These are phyloP conservation scores for Heteractis magnifica DNA, from an alignment of 92 coral and sea anemone genomes.

Conservation along the genomic window DNA sequence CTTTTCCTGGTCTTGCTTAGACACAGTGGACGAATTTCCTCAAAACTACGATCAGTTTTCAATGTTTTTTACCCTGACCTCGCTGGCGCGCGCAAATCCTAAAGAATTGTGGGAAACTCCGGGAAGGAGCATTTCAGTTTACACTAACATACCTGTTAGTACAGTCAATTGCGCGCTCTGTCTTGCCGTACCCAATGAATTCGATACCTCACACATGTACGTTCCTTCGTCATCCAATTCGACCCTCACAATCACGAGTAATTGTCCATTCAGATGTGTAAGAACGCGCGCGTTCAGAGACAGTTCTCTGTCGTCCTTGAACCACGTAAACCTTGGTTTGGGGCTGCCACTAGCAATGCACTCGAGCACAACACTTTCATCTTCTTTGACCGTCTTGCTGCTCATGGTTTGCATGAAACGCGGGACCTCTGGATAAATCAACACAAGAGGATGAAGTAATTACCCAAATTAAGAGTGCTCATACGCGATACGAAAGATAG, in stretches of 20 bases:
- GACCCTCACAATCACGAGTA: constrained; percentile 58
- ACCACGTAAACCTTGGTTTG: constrained; percentile 60
- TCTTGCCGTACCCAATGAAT: constrained; percentile 56
- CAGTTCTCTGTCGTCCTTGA: constrained; percentile 39
- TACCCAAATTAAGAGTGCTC: background rate
- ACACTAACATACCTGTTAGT: constrained; percentile 44
- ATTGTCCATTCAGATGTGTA: constrained; percentile 60
- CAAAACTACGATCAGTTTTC: too few species aligned
- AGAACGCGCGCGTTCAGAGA: constrained; percentile 45
- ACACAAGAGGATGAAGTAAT: background rate
- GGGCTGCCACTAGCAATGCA: constrained; percentile 73
- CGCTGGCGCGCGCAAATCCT: too few species aligned
- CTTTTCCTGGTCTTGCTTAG: too few species aligned
- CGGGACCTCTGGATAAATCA: constrained; percentile 48
- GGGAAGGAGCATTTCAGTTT: too few species aligned
- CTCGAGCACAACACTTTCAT: constrained; percentile 67
- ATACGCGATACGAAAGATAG: background rate
- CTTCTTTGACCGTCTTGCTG: constrained; percentile 53
- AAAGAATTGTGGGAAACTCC: too few species aligned
- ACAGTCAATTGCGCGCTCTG: constrained; percentile 52
- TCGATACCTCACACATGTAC: constrained; percentile 69
- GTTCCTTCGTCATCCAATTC: constrained; percentile 53
- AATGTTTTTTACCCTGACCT: too few species aligned
- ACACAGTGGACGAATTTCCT: too few species aligned
- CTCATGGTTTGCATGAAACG: constrained; percentile 48